Base-by-base conservation (phyloP, 2,113 vertebrate species). In the Xyliphius kryptos region DNA sequence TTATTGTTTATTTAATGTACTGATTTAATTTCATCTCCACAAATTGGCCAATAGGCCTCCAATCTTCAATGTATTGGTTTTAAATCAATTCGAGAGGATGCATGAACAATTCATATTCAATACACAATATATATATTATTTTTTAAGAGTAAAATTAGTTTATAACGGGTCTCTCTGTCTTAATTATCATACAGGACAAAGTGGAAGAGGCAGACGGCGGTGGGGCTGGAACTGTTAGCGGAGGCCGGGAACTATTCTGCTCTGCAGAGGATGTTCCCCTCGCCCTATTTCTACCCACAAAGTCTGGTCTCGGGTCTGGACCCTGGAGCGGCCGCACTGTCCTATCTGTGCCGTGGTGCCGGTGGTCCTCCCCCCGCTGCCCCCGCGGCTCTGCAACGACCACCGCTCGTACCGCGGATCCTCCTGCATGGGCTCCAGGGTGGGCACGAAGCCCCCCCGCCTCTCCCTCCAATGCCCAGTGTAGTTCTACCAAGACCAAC, bases 121-220 rank as follows among this genome's bases (percentile, higher is more conserved):
- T n/a, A n/a, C n/a, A n/a, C n/a, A n/a, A n/a, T n/a, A n/a, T n/a
- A n/a, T n/a, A n/a, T n/a, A n/a, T n/a, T n/a, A n/a, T n/a, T n/a
- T n/a, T n/a, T n/a, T n/a, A n/a, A n/a, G n/a, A n/a, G n/a, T n/a
- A n/a, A n/a, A n/a, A n/a, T 50, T 10, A 12, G 8, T 11, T 54
- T 9, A 26, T 41, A 12, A 41, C 9, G 40, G 10, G 10, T 32
- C 10, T 59, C 37, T 66, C n/a, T 49, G 8, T 19, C 7, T 17
- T 17, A 7, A 26, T 47, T 4, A 15, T 51, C 49, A 15, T 17
- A 43, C 16, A 66, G 95, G 88, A 98, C 95, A 61, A 97, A 97
- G 77, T 97, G 95, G 95, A 98, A 97, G 83, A 78, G 95, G 64
- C 95, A 98, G 86, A 98, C 95, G 0, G 95, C 95, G 13, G 95